Evolutionary conservation across 2,888 invertebrate species (phyloP).

Genomic region (Crematogaster levior): DNA sequence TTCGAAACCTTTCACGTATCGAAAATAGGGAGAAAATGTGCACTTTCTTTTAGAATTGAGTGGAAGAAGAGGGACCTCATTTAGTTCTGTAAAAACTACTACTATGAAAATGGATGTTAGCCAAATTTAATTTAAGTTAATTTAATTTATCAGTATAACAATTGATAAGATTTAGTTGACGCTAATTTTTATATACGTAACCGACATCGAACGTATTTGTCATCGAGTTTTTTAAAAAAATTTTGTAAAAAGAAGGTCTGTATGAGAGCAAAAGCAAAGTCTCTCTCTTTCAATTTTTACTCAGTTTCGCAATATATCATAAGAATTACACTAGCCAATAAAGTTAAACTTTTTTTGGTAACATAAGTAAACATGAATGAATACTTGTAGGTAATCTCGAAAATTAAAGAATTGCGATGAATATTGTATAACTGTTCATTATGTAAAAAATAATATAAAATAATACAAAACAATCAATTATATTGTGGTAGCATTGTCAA

Average conservation of each 20-base stretch:
- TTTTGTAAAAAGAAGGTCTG: too few species aligned
- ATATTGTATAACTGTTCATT: not conserved
- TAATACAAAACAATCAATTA: not conserved
- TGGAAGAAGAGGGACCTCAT: not conserved
- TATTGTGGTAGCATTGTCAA: not conserved
- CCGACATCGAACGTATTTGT: not conserved
- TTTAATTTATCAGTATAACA: not conserved
- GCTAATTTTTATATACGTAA: not conserved
- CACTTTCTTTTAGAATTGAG: not conserved
- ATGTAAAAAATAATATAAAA: not conserved
- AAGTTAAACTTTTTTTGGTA: not conserved
- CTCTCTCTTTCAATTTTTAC: too few species aligned
- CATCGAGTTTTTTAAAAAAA: not conserved
- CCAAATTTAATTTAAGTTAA: not conserved
- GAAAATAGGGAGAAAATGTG: not conserved
- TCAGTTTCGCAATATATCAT: not conserved
- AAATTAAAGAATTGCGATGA: not conserved
- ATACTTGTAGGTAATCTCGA: not conserved
- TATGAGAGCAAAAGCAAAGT: slow-evolving; percentile 1
- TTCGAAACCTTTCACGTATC: not conserved
- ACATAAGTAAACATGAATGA: not conserved
- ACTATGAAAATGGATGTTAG: not conserved
- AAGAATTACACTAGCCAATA: not conserved
- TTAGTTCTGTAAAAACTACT: not conserved
- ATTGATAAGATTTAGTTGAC: not conserved